A percentile compares a stretch with the other conserved stretches of the same genome.
These are phyloP conservation scores for Tanytarsus gracilentus DNA, from an alignment of 2,888 invertebrate species.

Conservation along the genomic window DNA sequence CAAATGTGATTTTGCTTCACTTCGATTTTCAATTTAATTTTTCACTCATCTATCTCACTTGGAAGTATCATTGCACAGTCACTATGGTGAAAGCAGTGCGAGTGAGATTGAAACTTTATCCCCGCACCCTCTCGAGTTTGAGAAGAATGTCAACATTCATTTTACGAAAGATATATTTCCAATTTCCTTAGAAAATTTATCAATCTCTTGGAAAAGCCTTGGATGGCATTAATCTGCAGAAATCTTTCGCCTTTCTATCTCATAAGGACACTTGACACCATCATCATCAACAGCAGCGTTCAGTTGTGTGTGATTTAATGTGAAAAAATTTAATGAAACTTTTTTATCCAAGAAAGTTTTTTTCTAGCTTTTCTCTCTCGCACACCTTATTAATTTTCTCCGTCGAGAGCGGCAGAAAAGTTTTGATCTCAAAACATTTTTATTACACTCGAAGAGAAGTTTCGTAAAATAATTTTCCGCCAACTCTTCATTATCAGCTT, in stretches of 20 bases:
- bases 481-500: no score
- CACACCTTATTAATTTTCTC: no score
- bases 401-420: no score
- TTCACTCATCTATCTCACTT: no score
- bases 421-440: no score
- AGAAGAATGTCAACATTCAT: constrained; percentile 2
- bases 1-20: no score
- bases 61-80: no score
- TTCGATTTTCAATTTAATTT: no score
- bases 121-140: background rate
- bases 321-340: constrained; percentile 12
- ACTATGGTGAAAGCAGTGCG: background rate
- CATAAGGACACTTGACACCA: constrained; percentile 4
- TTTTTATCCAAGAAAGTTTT: constrained; percentile 3
- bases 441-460: no score
- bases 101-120: background rate
- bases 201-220: constrained; percentile 19
- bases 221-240: background rate
- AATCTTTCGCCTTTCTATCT: background rate
- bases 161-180: constrained; percentile 20
- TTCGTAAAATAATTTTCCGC: no score
- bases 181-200: constrained; percentile 23
- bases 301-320: constrained; percentile 1
- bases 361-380: background rate
- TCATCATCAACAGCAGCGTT: background rate